phyloP scores from a whole-genome alignment of 2,888 invertebrate species.

The Pilophorus perplexus region DNA sequence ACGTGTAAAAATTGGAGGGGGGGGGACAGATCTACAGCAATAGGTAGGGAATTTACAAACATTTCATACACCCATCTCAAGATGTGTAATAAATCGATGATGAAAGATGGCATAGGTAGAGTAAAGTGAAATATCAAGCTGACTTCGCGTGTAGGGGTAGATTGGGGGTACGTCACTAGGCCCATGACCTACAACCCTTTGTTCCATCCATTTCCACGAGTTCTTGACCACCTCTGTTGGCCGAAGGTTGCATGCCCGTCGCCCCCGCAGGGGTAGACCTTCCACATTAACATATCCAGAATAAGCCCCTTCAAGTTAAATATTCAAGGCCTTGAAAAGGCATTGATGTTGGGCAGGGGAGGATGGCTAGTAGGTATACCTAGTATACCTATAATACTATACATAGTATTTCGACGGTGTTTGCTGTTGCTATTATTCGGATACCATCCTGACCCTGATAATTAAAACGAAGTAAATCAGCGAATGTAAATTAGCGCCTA shows the following conservation, averaged over 20 bases:
- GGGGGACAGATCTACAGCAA: too few relatives aligned
- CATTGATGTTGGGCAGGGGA: not conserved
- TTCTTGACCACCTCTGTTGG: not conserved
- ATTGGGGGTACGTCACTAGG: not conserved
- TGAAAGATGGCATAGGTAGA: not conserved
- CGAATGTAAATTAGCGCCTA: too few relatives aligned
- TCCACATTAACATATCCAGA: slow-evolving; percentile 9
- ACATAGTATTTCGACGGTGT: not conserved
- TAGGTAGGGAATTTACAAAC: too few relatives aligned
- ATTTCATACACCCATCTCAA: too few relatives aligned
- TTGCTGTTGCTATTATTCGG: too few relatives aligned
- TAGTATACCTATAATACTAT: too few relatives aligned
- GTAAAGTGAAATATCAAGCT: slow-evolving; percentile 12
- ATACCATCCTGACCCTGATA: too few relatives aligned
- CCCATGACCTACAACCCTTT: slow-evolving; percentile 20
- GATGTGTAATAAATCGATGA: too few relatives aligned
- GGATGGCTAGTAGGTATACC: too few relatives aligned
- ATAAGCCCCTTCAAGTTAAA: not conserved
- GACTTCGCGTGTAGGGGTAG: slow-evolving; percentile 9
- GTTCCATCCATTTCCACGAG: not conserved
- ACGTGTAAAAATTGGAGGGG: too few relatives aligned
- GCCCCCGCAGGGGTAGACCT: not conserved
- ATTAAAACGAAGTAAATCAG: too few relatives aligned
- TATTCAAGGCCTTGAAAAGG: slow-evolving; percentile 3
- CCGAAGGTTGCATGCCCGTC: slow-evolving; percentile 23